Conservation (phyloP, 2,888 invertebrate genomes). For the Lepidocyrtinus sp. region DNA sequence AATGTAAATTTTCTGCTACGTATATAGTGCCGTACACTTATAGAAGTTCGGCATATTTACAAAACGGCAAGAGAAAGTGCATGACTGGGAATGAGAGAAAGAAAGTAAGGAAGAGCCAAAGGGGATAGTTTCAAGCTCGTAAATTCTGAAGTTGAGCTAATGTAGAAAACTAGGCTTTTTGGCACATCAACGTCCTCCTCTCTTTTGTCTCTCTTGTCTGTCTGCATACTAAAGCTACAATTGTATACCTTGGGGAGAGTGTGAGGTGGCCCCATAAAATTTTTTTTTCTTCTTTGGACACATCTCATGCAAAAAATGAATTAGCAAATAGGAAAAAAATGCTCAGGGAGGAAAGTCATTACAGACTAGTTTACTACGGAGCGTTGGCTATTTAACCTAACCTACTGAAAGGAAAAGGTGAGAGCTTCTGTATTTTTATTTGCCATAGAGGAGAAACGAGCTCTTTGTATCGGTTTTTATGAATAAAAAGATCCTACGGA, state of each 20-base stretch:
- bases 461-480: constrained; percentile 11
- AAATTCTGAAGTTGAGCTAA: constrained; percentile 60
- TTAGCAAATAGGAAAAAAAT: constrained; percentile 44
- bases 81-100: constrained; percentile 26
- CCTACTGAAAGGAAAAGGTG: constrained; percentile 27
- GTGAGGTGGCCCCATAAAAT: constrained; percentile 56
- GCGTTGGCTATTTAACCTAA: constrained; percentile 32
- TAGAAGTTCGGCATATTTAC: constrained; percentile 9
- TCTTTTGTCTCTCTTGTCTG: constrained; percentile 21
- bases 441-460: background rate
- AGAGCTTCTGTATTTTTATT: background rate
- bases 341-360: constrained; percentile 56
- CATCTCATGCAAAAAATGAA: constrained; percentile 44
- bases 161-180: constrained; percentile 51
- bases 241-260: constrained; percentile 53
- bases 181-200: constrained; percentile 58
- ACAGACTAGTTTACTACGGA: constrained; percentile 60
- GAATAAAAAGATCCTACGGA: background rate
- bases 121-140: constrained; percentile 61
- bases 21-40: background rate
- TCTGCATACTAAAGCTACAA: constrained; percentile 16
- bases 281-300: constrained; percentile 34
- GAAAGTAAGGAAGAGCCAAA: constrained; percentile 46
- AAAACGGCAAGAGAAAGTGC: background rate
- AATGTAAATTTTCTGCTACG: background rate